Conservation (phyloP, 1,140 invertebrate genomes). For the Scaptomyza graminum region DNA sequence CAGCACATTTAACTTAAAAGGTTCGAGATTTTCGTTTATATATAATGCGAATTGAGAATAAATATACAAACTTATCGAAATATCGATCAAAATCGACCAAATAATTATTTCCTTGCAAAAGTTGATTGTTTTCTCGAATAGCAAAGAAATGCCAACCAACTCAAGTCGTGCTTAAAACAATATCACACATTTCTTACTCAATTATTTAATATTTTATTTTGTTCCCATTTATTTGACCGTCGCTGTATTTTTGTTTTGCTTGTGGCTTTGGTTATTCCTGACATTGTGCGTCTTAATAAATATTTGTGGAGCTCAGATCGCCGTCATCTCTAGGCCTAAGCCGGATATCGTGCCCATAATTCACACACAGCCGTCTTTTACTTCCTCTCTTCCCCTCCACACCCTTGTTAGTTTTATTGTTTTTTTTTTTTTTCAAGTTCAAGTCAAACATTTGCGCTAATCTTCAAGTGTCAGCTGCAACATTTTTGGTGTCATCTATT, state of each 20-base stretch:
- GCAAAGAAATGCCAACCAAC: too few relatives aligned
- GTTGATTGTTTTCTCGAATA: too few relatives aligned
- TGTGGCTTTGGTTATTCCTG: slow-evolving; percentile 27
- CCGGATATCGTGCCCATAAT: slow-evolving; percentile 66
- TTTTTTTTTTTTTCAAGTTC: slow-evolving; percentile 72
- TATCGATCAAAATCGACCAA: too few relatives aligned
- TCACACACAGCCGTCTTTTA: slow-evolving; percentile 47
- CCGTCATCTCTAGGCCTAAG: slow-evolving; percentile 28
- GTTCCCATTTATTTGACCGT: not conserved
- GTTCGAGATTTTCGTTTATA: too few relatives aligned
- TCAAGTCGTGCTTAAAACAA: too few relatives aligned
- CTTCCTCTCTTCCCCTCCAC: slow-evolving; percentile 25
- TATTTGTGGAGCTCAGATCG: slow-evolving; percentile 54
- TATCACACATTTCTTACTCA: too few relatives aligned
- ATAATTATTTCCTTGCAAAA: too few relatives aligned
- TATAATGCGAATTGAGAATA: too few relatives aligned
- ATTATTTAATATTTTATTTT: not conserved
- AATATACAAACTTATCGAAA: too few relatives aligned
- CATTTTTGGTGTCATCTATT: slow-evolving; percentile 42
- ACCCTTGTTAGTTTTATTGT: slow-evolving; percentile 16
- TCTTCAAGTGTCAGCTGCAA: slow-evolving; percentile 69
- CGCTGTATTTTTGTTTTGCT: not conserved
- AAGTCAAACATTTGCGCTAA: slow-evolving; percentile 79
- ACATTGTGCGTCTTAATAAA: slow-evolving; percentile 62
- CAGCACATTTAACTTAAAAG: too few relatives aligned